Percentiles rank a stretch among this genome's conserved stretches.
Evolutionary conservation across 2,113 vertebrate genomes (phyloP).

Genomic region (Amazona vittata): DNA sequence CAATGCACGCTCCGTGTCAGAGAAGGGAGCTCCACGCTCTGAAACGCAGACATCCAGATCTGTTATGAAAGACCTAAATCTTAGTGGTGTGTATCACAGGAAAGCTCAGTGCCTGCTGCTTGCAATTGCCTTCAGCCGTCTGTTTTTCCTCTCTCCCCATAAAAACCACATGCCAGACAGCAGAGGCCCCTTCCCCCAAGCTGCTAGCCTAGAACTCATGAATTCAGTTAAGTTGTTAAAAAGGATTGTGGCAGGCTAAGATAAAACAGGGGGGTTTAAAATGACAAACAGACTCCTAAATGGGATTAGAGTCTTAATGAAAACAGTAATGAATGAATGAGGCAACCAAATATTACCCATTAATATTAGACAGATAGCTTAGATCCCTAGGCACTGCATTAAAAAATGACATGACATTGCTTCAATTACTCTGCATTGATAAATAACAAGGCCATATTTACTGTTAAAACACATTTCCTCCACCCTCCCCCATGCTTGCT

Average conservation of each 20-base stretch:
- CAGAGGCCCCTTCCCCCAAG: slow-evolving; percentile 19
- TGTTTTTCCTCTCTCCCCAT: slow-evolving; percentile 21
- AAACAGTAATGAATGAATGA: slow-evolving; percentile 75
- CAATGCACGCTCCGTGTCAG: background rate
- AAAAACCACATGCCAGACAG: slow-evolving; percentile 28
- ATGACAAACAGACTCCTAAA: slow-evolving; percentile 79
- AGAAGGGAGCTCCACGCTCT: background rate
- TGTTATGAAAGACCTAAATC: background rate
- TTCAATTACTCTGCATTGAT: slow-evolving; percentile 73
- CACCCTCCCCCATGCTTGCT: background rate
- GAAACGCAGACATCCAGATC: background rate
- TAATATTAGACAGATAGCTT: slow-evolving; percentile 76
- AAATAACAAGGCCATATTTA: slow-evolving; percentile 65
- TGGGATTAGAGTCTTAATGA: slow-evolving; percentile 76
- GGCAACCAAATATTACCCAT: slow-evolving; percentile 69
- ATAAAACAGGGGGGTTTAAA: slow-evolving; percentile 76
- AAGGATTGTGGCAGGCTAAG: slow-evolving; percentile 63
- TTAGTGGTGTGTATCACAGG: background rate
- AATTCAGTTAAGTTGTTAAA: slow-evolving; percentile 49
- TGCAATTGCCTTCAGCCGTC: background rate
- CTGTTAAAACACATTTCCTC: slow-evolving; percentile 16
- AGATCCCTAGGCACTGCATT: slow-evolving; percentile 67
- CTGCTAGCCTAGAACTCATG: slow-evolving; percentile 46
- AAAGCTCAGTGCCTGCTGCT: background rate
- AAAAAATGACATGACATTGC: slow-evolving; percentile 71